Conservation (phyloP, 2,797 vertebrate genomes). For the Parotocinclus haroldoi region DNA sequence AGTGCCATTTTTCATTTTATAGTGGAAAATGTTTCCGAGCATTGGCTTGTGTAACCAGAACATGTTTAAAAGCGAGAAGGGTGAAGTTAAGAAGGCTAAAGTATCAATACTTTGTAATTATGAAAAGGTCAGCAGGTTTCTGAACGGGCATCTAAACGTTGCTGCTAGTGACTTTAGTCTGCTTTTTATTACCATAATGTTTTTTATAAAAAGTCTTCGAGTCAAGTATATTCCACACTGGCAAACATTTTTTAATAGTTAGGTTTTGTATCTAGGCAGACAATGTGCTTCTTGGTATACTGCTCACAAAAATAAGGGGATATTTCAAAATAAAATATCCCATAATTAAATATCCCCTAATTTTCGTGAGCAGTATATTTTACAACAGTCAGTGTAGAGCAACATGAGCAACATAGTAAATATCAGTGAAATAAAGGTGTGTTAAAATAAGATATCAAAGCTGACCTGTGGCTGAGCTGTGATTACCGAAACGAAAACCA, state of each 20-base stretch:
- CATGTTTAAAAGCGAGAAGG: neutral
- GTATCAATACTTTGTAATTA: too few relatives aligned
- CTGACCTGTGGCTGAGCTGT: conserved; percentile 31
- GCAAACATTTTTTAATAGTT: neutral
- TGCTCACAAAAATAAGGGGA: too few relatives aligned
- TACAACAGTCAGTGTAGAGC: conserved; percentile 13
- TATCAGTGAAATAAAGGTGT: conserved; percentile 34
- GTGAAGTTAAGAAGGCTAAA: too few relatives aligned
- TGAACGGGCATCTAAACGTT: neutral
- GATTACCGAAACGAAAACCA: conserved; percentile 35
- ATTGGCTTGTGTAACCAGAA: too few relatives aligned
- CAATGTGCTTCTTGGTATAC: neutral
- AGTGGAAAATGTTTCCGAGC: neutral
- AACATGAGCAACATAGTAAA: conserved; percentile 23
- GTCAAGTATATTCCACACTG: too few relatives aligned
- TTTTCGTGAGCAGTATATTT: too few relatives aligned
- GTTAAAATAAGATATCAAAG: conserved; percentile 33
- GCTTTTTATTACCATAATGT: too few relatives aligned
- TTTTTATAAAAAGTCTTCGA: too few relatives aligned
- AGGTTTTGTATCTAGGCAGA: neutral
- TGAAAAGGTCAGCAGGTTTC: too few relatives aligned
- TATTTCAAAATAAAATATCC: too few relatives aligned
- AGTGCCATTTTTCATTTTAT: conserved; percentile 9
- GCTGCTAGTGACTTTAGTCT: too few relatives aligned
- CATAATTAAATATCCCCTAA: too few relatives aligned